Conservation (phyloP, 2,113 vertebrate genomes). For the Spermophilus dauricus region DNA sequence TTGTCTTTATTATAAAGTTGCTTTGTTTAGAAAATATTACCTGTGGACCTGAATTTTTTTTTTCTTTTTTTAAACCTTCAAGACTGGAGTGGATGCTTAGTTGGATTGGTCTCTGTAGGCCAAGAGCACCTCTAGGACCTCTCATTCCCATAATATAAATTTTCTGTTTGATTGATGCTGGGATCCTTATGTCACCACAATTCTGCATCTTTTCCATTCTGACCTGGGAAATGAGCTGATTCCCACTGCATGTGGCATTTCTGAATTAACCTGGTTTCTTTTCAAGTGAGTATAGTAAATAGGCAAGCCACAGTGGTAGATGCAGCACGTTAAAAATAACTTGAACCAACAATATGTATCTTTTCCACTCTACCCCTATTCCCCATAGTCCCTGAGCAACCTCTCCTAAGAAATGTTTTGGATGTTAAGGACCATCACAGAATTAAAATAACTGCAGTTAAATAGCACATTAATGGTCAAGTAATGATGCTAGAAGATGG, state of each 20-base stretch:
- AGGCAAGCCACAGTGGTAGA: not conserved
- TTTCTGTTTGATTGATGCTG: constrained; percentile 14
- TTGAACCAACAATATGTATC: not conserved
- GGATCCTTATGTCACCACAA: not conserved
- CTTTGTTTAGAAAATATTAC: not conserved
- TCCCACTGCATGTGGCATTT: not conserved
- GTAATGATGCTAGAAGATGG: not conserved
- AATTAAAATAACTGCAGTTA: not conserved
- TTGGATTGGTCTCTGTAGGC: not conserved
- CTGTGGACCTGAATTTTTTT: not conserved
- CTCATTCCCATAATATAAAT: not conserved
- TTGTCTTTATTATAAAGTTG: not conserved
- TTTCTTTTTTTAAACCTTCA: not conserved
- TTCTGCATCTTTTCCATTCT: not conserved
- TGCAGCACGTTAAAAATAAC: constrained; percentile 3
- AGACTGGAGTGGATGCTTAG: not conserved
- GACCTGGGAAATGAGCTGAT: not conserved
- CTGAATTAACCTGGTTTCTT: constrained; percentile 36
- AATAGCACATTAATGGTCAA: not conserved
- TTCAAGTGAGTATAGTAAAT: not conserved
- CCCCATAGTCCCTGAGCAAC: not conserved
- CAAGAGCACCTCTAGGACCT: not conserved
- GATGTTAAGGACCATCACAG: not conserved
- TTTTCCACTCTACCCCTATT: not conserved
- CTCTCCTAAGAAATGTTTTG: not conserved